A percentile compares a stretch with the other conserved stretches of the same genome.
Conservation (phyloP, 2,888 invertebrate genomes). For the Mesorhabditis sp. region DNA sequence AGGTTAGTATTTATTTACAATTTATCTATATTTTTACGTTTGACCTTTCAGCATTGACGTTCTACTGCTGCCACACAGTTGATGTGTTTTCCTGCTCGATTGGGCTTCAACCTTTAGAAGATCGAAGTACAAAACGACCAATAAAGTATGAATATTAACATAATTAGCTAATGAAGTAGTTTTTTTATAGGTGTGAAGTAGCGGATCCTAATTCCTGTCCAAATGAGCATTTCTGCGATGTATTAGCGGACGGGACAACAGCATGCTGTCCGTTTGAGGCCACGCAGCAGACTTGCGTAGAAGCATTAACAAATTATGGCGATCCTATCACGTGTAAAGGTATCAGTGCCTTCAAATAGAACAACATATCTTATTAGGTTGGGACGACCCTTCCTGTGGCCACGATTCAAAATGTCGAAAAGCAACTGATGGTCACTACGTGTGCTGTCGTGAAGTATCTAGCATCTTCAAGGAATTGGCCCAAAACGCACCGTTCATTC, state of each 20-base stretch:
- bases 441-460: conserved; percentile 26
- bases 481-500: background rate
- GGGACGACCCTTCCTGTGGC: conserved; percentile 34
- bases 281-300: conserved; percentile 22
- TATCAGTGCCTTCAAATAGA: background rate
- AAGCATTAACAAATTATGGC: conserved; percentile 29
- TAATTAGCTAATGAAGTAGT: no score
- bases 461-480: background rate
- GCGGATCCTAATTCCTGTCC: conserved; percentile 38
- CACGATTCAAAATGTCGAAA: conserved; percentile 33
- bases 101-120: conserved; percentile 25
- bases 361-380: conserved; percentile 13
- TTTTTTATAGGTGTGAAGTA: conserved; percentile 19
- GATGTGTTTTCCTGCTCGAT: conserved; percentile 37
- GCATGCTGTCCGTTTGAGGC: conserved; percentile 36
- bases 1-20: background rate
- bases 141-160: conserved; percentile 8
- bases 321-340: conserved; percentile 19
- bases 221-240: conserved; percentile 26
- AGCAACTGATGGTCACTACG: conserved; percentile 31
- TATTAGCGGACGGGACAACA: conserved; percentile 28
- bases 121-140: conserved; percentile 17
- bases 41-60: conserved; percentile 17
- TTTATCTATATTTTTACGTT: background rate
- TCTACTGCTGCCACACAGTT: conserved; percentile 43